These are phyloP conservation scores for Brachyistius frenatus DNA, from an alignment of 2,113 vertebrate species.

Conservation along the genomic window DNA sequence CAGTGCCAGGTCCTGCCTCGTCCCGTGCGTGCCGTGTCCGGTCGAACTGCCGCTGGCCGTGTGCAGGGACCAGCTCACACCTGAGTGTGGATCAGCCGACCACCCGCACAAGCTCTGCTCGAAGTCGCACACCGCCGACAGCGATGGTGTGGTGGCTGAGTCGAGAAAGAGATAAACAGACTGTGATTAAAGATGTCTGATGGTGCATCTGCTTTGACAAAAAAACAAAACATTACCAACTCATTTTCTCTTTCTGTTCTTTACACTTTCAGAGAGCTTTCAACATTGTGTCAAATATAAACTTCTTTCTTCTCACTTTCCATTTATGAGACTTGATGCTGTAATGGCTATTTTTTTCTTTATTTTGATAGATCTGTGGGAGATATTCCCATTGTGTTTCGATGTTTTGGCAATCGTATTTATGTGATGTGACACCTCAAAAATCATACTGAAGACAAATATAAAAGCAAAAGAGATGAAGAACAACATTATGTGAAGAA, in stretches of 20 bases:
- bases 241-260: neutral
- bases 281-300: slow-evolving; percentile 2
- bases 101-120: slow-evolving; percentile 92
- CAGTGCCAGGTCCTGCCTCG: slow-evolving; percentile 82
- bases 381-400: slow-evolving; percentile 17
- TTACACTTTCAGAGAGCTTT: slow-evolving; percentile 1
- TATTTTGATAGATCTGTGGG: slow-evolving; percentile 14
- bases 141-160: slow-evolving; percentile 81
- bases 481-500: slow-evolving; percentile 7
- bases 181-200: neutral
- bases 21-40: slow-evolving; percentile 78
- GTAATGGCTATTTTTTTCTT: neutral
- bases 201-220: neutral
- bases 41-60: slow-evolving; percentile 71
- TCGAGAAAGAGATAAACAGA: slow-evolving; percentile 36
- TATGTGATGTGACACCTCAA: slow-evolving; percentile 31
- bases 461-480: slow-evolving; percentile 21
- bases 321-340: slow-evolving; percentile 5
- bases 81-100: slow-evolving; percentile 90
- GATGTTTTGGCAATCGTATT: slow-evolving; percentile 27
- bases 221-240: neutral
- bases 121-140: slow-evolving; percentile 94
- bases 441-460: slow-evolving; percentile 21
- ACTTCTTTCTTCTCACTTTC: neutral
- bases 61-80: slow-evolving; percentile 90